Evolutionary conservation across 2,113 vertebrate genomes (phyloP), one percentile per base, ranked within the genome.

Genomic region (Manacus vitellinus): DNA sequence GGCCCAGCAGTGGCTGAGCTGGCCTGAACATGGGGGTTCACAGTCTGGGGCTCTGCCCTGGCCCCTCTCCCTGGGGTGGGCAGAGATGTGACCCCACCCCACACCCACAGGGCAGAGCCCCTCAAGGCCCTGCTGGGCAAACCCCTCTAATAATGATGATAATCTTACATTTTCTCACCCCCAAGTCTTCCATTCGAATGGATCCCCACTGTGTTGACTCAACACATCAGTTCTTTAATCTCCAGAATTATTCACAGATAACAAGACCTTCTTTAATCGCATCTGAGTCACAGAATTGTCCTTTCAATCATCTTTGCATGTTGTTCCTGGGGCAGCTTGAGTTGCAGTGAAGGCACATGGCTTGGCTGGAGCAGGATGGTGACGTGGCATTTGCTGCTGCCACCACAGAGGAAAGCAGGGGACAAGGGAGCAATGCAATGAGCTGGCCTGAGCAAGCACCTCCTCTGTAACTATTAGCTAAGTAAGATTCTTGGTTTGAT

Each of bases 171-270:
- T 94, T 85, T n/a, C 52, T 37, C 47, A 9, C 22, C 35, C 44
- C 10, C 15, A 24, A 41, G 5, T 33, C 52, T 62, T 18, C 75
- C 31, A 24, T 52, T 66, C 1, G 1, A 52, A 44, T 31, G 41
- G 65, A 54, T 20, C 18, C 18, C 27, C 16, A 2, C 12, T 21
- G 6, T 27, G 12, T 10, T 59, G 33, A 52, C 30, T 74, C 31
- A 33, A 51, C 6, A 9, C 14, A 13, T 0, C 0, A 81, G 43
- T 7, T 20, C 14, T 74, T 79, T n/a, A 33, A 37, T 8, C 13
- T 70, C 27, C 10, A n/a, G 68, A 76, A 72, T 55, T 43, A 23
- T 14, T 55, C 35, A 14, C 30, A 28, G 51, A 8, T n/a, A 63
- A 59, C 5, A 17, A 33, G n/a, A 41, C 1, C 10, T 65, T 70